phyloP scores from a whole-genome alignment of 2,797 vertebrate genomes.

The Poeciliopsis turneri region DNA sequence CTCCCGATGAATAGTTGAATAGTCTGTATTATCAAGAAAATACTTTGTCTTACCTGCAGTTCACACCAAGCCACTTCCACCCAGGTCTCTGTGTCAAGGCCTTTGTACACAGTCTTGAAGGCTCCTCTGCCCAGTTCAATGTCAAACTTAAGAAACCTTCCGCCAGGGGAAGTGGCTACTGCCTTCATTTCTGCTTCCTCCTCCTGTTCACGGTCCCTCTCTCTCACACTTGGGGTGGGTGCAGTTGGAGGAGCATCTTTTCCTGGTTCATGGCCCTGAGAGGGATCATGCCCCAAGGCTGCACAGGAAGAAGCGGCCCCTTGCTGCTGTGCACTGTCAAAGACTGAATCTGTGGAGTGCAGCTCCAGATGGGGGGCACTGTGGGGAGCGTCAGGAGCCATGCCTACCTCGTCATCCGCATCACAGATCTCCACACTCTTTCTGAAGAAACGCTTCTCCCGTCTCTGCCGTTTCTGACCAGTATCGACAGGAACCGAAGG shows the following conservation, averaged over 20 bases:
- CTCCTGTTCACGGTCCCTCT: constrained; percentile 89
- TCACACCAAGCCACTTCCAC: constrained; percentile 98
- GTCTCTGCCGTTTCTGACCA: constrained; percentile 75
- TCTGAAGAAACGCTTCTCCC: constrained; percentile 90
- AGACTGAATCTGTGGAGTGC: constrained; percentile 76
- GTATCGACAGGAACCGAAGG: constrained; percentile 67
- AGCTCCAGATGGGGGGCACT: constrained; percentile 78
- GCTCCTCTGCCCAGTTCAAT: constrained; percentile 94
- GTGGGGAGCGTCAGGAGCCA: constrained; percentile 62
- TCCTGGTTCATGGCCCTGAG: constrained; percentile 54
- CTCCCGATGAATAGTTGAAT: background rate
- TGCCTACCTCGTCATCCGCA: constrained; percentile 79
- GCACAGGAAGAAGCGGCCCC: constrained; percentile 58
- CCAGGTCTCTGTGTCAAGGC: constrained; percentile 94
- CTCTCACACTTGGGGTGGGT: constrained; percentile 76
- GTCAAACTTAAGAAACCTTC: constrained; percentile 94
- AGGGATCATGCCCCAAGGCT: constrained; percentile 64
- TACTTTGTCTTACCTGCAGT: constrained; percentile 85
- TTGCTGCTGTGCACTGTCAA: constrained; percentile 68
- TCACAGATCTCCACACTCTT: constrained; percentile 92
- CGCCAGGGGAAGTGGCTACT: constrained; percentile 91
- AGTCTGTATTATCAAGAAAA: constrained; percentile 2
- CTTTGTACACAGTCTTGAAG: constrained; percentile 96
- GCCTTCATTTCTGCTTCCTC: constrained; percentile 96
- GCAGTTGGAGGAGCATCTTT: constrained; percentile 68